These are phyloP conservation scores for Lethrus apterus DNA, from an alignment of 1,140 invertebrate genomes.

Conservation along the genomic window DNA sequence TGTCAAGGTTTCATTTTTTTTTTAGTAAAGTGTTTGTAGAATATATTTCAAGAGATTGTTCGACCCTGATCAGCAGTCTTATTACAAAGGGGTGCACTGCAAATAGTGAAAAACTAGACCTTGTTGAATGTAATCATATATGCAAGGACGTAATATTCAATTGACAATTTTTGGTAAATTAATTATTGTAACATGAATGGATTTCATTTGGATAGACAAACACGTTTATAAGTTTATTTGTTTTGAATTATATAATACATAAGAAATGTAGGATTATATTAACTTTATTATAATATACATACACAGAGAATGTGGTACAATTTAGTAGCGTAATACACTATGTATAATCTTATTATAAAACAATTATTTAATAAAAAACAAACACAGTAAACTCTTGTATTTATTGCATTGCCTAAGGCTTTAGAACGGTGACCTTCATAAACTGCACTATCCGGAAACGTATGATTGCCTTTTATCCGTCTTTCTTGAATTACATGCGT, in stretches of 20 bases:
- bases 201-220: neutral
- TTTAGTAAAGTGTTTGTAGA: too few species aligned
- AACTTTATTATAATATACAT: too few species aligned
- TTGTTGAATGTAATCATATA: neutral
- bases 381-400: conserved; percentile 2
- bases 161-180: neutral
- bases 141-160: conserved; percentile 4
- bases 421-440: conserved; percentile 27
- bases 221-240: too few species aligned
- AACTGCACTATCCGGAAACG: conserved; percentile 25
- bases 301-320: too few species aligned
- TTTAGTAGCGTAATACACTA: too few species aligned
- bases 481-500: neutral
- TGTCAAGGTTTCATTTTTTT: neutral
- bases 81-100: too few species aligned
- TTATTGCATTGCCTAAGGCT: conserved; percentile 17
- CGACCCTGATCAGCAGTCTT: conserved; percentile 2
- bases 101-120: too few species aligned
- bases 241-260: too few species aligned
- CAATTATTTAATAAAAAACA: too few species aligned
- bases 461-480: conserved; percentile 10
- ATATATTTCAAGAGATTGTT: neutral
- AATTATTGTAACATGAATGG: neutral
- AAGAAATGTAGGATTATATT: too few species aligned
- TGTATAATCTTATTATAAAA: too few species aligned